Evolutionary conservation across 2,888 invertebrate genomes (phyloP).

Genomic region (Xanthia togata): DNA sequence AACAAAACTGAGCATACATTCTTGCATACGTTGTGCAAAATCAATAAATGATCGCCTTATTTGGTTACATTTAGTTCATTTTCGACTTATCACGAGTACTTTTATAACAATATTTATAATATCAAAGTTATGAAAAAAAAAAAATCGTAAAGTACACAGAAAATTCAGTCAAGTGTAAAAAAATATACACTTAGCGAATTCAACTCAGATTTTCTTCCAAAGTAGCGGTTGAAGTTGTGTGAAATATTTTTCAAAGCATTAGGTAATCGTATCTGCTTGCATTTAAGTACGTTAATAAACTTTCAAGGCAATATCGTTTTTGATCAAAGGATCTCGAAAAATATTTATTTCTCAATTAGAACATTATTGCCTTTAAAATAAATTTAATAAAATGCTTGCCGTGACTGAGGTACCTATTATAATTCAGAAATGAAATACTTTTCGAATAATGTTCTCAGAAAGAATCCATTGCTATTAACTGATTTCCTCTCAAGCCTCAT

Average conservation of each 20-base stretch:
- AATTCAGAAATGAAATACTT: conserved; percentile 4
- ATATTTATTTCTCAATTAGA: background rate
- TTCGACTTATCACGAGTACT: background rate
- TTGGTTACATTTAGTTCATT: background rate
- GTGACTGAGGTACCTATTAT: conserved; percentile 3
- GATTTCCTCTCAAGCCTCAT: conserved; percentile 38
- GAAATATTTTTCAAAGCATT: conserved; percentile 14
- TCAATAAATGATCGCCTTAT: conserved; percentile 16
- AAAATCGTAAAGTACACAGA: background rate
- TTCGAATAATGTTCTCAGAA: conserved; percentile 19
- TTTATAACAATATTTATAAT: background rate
- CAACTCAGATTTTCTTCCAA: conserved; percentile 8
- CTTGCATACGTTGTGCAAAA: too few species aligned
- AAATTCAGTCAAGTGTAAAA: conserved; percentile 4
- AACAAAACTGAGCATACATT: too few species aligned
- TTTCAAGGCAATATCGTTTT: background rate
- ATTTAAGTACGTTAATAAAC: background rate
- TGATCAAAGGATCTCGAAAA: background rate
- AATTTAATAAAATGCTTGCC: conserved; percentile 7
- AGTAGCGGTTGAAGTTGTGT: background rate
- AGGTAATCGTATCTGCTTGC: background rate
- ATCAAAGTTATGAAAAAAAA: background rate
- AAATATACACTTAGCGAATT: conserved; percentile 4
- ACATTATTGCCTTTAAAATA: background rate
- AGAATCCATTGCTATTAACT: conserved; percentile 35